Conservation (phyloP, 2,113 vertebrate genomes). For the Varanus salvator region DNA sequence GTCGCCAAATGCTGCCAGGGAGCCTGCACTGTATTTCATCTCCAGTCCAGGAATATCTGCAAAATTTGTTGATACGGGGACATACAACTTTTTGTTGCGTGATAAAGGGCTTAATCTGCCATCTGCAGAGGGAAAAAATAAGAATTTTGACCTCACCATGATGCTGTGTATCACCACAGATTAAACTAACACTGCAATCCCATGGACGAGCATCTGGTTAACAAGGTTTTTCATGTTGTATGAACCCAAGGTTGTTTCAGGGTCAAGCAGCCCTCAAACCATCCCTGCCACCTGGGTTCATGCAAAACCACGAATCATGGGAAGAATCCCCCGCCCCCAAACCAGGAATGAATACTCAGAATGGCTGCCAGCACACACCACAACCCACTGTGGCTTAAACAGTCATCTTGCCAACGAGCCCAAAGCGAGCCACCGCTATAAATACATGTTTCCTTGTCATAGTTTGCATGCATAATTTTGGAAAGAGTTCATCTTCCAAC, state of each 20-base stretch:
- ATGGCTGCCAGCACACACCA: too few relatives aligned
- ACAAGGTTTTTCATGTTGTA: too few relatives aligned
- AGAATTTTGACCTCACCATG: slow-evolving; percentile 38
- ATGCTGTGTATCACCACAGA: slow-evolving; percentile 9
- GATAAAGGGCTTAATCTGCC: slow-evolving; percentile 73
- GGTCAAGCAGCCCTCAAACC: too few relatives aligned
- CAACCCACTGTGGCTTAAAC: too few relatives aligned
- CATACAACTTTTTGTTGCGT: slow-evolving; percentile 67
- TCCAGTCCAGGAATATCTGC: slow-evolving; percentile 70
- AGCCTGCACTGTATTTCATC: slow-evolving; percentile 64
- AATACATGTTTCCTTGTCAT: not conserved
- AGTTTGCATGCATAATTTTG: not conserved
- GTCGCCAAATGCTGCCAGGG: slow-evolving; percentile 70
- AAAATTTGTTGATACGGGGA: slow-evolving; percentile 70
- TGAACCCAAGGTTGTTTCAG: too few relatives aligned
- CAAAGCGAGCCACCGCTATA: not conserved
- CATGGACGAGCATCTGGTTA: not conserved
- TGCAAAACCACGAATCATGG: too few relatives aligned
- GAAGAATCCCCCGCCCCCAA: too few relatives aligned
- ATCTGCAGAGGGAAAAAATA: slow-evolving; percentile 63
- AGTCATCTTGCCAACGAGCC: not conserved
- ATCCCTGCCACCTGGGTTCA: too few relatives aligned
- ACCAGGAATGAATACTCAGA: too few relatives aligned
- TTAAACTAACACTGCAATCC: not conserved
- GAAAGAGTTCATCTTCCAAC: not conserved